These are phyloP conservation scores for Sibirionetta formosa DNA, from an alignment of 2,797 vertebrate genomes.

Conservation along the genomic window DNA sequence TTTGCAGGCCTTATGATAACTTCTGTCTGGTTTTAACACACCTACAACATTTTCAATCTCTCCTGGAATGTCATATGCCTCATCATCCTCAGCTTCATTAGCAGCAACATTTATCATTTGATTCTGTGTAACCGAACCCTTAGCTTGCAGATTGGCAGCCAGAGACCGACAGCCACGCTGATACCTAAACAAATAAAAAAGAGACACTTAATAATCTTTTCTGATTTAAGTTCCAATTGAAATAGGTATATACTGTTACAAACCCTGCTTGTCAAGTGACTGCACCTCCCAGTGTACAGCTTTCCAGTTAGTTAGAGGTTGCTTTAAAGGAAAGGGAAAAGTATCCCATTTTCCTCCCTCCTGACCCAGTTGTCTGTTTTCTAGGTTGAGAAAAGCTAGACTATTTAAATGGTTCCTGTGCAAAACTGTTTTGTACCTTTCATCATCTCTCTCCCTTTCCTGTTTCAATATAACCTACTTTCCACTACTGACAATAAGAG, in stretches of 20 bases:
- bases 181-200: constrained; percentile 84
- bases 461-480: constrained; percentile 45
- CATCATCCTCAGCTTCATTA: constrained; percentile 82
- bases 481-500: constrained; percentile 12
- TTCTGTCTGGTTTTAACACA: constrained; percentile 67
- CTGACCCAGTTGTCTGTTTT: constrained; percentile 45
- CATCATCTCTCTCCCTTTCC: constrained; percentile 28
- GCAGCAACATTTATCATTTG: constrained; percentile 4
- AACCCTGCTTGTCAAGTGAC: background rate
- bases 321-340: constrained; percentile 6
- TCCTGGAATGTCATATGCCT: constrained; percentile 93
- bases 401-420: constrained; percentile 54
- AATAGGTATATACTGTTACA: background rate
- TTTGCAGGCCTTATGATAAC: background rate
- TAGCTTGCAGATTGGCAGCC: constrained; percentile 87
- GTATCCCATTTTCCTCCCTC: background rate
- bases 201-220: background rate
- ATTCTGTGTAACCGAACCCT: constrained; percentile 34
- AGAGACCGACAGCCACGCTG: constrained; percentile 93
- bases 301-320: background rate
- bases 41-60: constrained; percentile 96
- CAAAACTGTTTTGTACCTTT: background rate
- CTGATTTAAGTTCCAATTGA: background rate
- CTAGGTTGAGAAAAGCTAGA: constrained; percentile 30
- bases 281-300: background rate